Evolutionary conservation across 2,797 vertebrate species (phyloP), one percentile per base, ranked within the genome.

Genomic region (Coregonus ussuriensis): DNA sequence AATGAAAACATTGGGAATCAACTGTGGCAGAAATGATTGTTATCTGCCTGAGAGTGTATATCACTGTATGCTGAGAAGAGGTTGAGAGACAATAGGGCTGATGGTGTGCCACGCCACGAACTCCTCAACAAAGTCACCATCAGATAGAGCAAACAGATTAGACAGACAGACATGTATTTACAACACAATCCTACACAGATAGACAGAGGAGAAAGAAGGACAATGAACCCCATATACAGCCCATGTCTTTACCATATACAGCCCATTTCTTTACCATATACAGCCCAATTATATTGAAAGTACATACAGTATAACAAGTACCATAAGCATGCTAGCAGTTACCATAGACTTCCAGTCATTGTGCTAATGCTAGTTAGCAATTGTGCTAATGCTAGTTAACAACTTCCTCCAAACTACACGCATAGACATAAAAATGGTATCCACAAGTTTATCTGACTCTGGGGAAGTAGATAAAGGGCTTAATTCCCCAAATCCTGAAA

Each of bases 1-100:
- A 79, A 85, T 88, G 88, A 87, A 90, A 93, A 93, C 90, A 91
- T 90, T 88, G 89, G 90, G 92, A 93, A 94, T 94, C 93, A 91
- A 92, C 87, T 92, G 93, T 91, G 89, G 88, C 92, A 92, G 92
- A 91, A 83, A 89, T 90, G 92, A 95, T 94, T 93, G 93, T 93
- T 93, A 94, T 95, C 94, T 91, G 77, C 74, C 87, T 31, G 52
- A 70, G 80, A 79, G 77, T 73, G 71, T 29, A 78, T 77, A 84
- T 85, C 86, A 72, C 82, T 79, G 79, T 81, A 79, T 86, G 87
- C 80, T 79, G 76, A 54, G 54, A 75, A 76, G 78, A 77, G 69
- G 72, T 79, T 79, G 35, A 79, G 78, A 85, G 77, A 83, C 80
- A 82, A 77, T 81, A 80, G 82, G 82, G 53, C 53, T 4, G 16